Conservation (phyloP, 2,888 invertebrate genomes). For the Malthinus seriepunctatus region DNA sequence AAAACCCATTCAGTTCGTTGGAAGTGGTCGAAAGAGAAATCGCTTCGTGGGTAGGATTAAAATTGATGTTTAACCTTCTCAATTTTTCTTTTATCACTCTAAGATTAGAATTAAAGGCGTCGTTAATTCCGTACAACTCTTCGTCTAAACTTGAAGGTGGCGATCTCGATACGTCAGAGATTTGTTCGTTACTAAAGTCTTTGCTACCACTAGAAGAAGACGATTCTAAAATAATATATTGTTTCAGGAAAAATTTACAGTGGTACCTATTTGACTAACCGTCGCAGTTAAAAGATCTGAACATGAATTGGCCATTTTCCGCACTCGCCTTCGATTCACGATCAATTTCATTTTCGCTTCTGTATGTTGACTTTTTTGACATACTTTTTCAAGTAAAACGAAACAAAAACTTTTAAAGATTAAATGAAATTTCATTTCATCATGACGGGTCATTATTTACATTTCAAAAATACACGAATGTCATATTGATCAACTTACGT, state of each 20-base stretch:
- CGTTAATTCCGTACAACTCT: conserved; percentile 15
- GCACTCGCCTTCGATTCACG: neutral
- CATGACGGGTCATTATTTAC: conserved; percentile 26
- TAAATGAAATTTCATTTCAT: conserved; percentile 26
- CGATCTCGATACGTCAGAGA: too few species aligned
- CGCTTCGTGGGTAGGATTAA: neutral
- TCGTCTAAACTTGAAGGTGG: conserved; percentile 9
- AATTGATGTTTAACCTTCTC: neutral
- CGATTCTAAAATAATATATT: too few species aligned
- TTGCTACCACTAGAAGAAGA: too few species aligned
- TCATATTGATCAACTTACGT: conserved; percentile 21
- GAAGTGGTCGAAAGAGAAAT: too few species aligned
- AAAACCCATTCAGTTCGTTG: neutral
- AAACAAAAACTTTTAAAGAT: conserved; percentile 21
- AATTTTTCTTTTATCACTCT: conserved; percentile 10
- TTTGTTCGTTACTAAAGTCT: too few species aligned
- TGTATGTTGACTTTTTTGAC: conserved; percentile 30
- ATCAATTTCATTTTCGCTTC: conserved; percentile 23
- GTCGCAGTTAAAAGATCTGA: neutral
- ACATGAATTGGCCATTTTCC: neutral
- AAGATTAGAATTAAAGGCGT: conserved; percentile 10
- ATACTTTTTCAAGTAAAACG: conserved; percentile 18
- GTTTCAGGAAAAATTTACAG: too few species aligned
- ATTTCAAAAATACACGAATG: conserved; percentile 23
- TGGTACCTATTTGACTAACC: too few species aligned